Conservation (phyloP, 2,113 vertebrate species). For the Sphaerodactylus townsendi region DNA sequence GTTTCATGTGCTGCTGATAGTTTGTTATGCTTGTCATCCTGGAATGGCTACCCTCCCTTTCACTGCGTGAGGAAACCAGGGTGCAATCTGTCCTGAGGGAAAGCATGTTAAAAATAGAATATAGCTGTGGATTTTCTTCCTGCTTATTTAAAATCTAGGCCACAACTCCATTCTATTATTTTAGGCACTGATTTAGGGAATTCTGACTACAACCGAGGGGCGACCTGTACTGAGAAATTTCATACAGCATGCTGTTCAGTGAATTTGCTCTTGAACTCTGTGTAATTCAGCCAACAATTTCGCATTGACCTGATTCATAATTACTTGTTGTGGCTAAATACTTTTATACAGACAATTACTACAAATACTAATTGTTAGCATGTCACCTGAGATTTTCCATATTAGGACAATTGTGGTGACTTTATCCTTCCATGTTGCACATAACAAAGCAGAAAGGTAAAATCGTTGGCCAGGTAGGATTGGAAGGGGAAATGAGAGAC, state of each 20-base stretch:
- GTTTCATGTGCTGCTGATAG: constrained; percentile 6
- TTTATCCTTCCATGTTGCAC: no score
- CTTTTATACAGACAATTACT: neutral
- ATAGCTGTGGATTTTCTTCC: constrained; percentile 3
- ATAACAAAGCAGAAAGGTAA: no score
- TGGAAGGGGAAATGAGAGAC: no score
- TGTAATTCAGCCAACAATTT: neutral
- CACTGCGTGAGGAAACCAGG: constrained; percentile 5
- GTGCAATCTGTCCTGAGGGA: neutral
- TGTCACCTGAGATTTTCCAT: no score
- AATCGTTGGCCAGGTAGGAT: no score
- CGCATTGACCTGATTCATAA: neutral
- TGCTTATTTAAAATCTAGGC: neutral
- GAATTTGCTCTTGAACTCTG: constrained; percentile 1
- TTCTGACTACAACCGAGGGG: neutral
- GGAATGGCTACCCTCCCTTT: constrained; percentile 8
- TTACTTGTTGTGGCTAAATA: neutral
- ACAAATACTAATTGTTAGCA: no score
- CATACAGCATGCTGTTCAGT: neutral
- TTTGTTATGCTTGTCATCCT: constrained; percentile 17
- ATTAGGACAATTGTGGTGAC: no score
- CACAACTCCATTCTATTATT: constrained; percentile 11
- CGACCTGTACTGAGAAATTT: neutral
- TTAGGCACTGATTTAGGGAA: constrained; percentile 1
- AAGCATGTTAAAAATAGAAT: constrained; percentile 13